Evolutionary conservation across 2,888 invertebrate genomes (phyloP).

Genomic region (Andrena haemorrhoa): DNA sequence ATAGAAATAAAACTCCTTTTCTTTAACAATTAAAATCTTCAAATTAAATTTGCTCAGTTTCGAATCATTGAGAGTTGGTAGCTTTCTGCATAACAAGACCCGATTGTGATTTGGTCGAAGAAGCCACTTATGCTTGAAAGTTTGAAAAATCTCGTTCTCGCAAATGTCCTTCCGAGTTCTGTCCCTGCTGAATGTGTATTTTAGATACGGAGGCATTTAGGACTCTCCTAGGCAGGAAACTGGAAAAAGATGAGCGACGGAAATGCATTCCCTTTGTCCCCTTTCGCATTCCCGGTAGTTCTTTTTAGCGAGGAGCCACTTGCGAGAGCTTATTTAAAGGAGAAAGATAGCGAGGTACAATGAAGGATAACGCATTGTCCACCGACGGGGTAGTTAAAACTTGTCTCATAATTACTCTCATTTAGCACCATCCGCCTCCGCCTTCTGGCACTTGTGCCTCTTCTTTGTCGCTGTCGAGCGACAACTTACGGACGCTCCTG

Average conservation of each 20-base stretch:
- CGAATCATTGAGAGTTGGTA: too few species aligned
- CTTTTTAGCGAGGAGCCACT: slow-evolving; percentile 66
- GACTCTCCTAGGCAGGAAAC: slow-evolving; percentile 24
- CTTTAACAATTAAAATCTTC: too few species aligned
- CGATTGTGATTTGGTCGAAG: not conserved
- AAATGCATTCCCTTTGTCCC: slow-evolving; percentile 62
- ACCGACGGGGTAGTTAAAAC: slow-evolving; percentile 82
- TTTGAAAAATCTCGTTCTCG: slow-evolving; percentile 28
- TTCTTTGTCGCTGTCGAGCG: slow-evolving; percentile 44
- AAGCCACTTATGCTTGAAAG: slow-evolving; percentile 13
- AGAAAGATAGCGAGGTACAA: slow-evolving; percentile 76
- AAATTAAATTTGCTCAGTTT: too few species aligned
- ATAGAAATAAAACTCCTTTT: too few species aligned
- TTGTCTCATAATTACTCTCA: slow-evolving; percentile 84
- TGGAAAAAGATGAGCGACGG: slow-evolving; percentile 37
- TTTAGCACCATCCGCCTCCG: slow-evolving; percentile 77
- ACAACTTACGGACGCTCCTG: slow-evolving; percentile 41
- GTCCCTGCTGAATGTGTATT: slow-evolving; percentile 43
- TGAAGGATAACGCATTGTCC: slow-evolving; percentile 84
- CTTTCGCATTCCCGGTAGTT: slow-evolving; percentile 49
- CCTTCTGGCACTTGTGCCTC: slow-evolving; percentile 39
- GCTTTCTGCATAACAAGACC: not conserved
- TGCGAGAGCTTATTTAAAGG: slow-evolving; percentile 82
- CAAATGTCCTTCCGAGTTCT: slow-evolving; percentile 28
- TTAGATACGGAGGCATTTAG: slow-evolving; percentile 44